Conservation (phyloP, 92 coral and sea anemone species). For the Chrysogorgia sp. region DNA sequence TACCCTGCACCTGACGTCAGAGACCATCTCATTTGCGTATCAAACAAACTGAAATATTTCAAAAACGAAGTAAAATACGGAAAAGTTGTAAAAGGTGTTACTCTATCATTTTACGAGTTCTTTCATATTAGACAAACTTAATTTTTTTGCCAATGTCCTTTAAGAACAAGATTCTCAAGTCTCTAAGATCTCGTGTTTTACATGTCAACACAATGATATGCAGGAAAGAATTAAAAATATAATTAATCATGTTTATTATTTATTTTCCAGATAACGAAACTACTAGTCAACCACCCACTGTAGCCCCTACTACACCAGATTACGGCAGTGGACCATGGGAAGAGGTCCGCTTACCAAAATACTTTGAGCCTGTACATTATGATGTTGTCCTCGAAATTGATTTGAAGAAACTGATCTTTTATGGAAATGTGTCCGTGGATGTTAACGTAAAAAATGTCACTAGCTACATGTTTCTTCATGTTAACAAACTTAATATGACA, state of each 20-base stretch:
- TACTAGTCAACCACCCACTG: conserved; percentile 23
- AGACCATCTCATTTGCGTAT: too few relatives aligned
- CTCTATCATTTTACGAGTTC: too few relatives aligned
- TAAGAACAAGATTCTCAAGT: neutral
- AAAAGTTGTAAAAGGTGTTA: too few relatives aligned
- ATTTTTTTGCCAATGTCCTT: too few relatives aligned
- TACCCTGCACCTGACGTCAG: too few relatives aligned
- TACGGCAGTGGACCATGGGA: conserved; percentile 88
- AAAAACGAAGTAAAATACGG: too few relatives aligned
- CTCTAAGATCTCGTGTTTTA: too few relatives aligned
- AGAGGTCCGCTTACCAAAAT: conserved; percentile 81
- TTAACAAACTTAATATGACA: conserved; percentile 66
- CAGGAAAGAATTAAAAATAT: too few relatives aligned
- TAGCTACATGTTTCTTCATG: conserved; percentile 72
- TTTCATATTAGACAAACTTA: too few relatives aligned
- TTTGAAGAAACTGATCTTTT: conserved; percentile 62
- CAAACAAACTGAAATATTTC: too few relatives aligned
- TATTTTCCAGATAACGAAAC: neutral
- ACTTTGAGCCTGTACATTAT: conserved; percentile 78
- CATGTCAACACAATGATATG: too few relatives aligned
- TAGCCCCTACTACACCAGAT: conserved; percentile 69
- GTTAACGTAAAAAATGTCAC: conserved; percentile 66
- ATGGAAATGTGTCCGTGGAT: conserved; percentile 66
- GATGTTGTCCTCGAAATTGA: conserved; percentile 67
- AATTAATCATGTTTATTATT: neutral